Percentiles rank a stretch among this genome's conserved stretches.
These are phyloP conservation scores for Sebastes flavidus DNA, from an alignment of 2,797 vertebrate species.

Conservation along the genomic window DNA sequence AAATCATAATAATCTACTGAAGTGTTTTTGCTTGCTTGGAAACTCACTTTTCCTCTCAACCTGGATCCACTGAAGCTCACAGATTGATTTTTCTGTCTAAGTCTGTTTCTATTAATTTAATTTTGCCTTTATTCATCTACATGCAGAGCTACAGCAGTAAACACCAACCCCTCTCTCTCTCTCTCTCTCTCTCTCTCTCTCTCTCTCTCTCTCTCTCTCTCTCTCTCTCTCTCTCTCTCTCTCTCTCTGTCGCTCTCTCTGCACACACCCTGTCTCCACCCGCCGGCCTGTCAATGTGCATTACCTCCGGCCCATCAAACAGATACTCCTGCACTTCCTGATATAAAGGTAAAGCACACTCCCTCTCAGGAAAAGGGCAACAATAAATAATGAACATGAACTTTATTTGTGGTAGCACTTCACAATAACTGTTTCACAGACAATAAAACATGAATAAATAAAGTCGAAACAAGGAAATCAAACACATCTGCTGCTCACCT, in stretches of 20 bases:
- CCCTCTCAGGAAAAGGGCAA: neutral
- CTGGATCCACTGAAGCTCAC: neutral
- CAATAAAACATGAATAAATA: neutral
- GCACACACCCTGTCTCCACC: slow-evolving; percentile 14
- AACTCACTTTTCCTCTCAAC: neutral
- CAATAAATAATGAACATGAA: slow-evolving; percentile 19
- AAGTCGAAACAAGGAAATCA: neutral
- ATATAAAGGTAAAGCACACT: slow-evolving; percentile 33
- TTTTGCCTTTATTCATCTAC: neutral
- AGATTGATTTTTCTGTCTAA: slow-evolving; percentile 12
- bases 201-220: neutral
- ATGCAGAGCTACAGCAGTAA: slow-evolving; percentile 24
- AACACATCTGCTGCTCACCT: neutral
- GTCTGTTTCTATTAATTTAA: neutral
- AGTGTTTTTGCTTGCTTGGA: neutral
- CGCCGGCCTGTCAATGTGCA: slow-evolving; percentile 54
- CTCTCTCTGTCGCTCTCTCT: neutral
- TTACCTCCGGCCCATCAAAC: slow-evolving; percentile 55
- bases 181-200: neutral
- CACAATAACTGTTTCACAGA: neutral
- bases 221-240: neutral
- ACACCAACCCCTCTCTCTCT: neutral
- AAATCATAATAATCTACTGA: neutral
- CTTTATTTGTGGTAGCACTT: slow-evolving; percentile 16
- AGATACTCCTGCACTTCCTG: slow-evolving; percentile 24